phyloP scores from a whole-genome alignment of 1,140 invertebrate species.

The Macrobrachium rosenbergii region DNA sequence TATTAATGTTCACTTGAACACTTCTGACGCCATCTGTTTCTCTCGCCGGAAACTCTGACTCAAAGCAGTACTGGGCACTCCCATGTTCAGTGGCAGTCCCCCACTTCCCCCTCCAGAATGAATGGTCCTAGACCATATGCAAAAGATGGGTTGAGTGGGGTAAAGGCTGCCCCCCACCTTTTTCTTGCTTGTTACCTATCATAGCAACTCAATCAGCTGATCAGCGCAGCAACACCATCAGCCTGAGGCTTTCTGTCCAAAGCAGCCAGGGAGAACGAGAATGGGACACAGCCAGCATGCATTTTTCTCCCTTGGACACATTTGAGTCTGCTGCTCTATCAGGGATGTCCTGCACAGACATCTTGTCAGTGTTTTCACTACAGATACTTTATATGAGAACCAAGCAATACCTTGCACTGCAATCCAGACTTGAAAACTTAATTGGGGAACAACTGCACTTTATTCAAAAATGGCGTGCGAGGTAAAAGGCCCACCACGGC shows the following conservation, averaged over 20 bases:
- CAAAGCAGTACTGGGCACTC: too few relatives aligned
- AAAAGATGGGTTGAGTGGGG: too few relatives aligned
- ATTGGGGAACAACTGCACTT: background rate
- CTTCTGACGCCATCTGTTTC: too few relatives aligned
- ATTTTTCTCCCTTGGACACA: background rate
- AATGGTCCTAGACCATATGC: too few relatives aligned
- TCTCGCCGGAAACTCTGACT: too few relatives aligned
- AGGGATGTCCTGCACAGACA: background rate
- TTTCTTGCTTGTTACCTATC: background rate
- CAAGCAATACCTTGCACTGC: background rate
- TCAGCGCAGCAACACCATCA: too few relatives aligned
- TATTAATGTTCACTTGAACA: too few relatives aligned
- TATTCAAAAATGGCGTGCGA: background rate
- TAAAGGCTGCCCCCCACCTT: background rate
- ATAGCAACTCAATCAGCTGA: too few relatives aligned
- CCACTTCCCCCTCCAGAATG: too few relatives aligned
- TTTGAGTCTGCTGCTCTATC: background rate
- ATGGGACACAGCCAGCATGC: background rate
- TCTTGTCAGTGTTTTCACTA: background rate
- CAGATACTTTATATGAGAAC: background rate
- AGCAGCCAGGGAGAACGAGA: background rate
- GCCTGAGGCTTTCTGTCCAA: too few relatives aligned
- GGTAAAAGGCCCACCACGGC: background rate
- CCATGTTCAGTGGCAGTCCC: too few relatives aligned
- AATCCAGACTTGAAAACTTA: background rate